These are phyloP conservation scores for Tiliqua scincoides DNA, from an alignment of 2,113 vertebrate species.

Conservation along the genomic window DNA sequence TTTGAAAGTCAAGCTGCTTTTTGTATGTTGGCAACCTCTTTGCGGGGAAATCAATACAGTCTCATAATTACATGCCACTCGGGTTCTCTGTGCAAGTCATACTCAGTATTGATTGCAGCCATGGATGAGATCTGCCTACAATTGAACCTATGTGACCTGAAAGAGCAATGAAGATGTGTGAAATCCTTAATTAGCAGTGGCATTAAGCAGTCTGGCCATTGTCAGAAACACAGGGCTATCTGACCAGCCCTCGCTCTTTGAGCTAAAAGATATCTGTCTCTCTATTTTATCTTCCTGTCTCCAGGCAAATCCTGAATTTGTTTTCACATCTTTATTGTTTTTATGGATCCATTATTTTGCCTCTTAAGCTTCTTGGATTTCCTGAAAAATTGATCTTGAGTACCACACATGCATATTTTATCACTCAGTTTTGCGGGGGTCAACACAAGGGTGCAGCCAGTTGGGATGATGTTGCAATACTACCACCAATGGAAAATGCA, in stretches of 20 bases:
- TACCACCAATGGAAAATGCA: neutral
- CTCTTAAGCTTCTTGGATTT: neutral
- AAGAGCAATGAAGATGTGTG: conserved; percentile 52
- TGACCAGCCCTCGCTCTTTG: neutral
- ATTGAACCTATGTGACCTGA: conserved; percentile 36
- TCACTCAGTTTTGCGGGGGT: neutral
- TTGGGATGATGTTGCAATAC: neutral
- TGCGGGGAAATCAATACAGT: conserved; percentile 55
- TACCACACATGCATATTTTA: neutral
- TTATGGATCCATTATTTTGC: neutral
- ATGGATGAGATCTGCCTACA: conserved; percentile 32
- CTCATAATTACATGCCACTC: conserved; percentile 59
- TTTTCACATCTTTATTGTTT: neutral
- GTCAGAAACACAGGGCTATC: conserved; percentile 8
- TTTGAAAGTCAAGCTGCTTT: conserved; percentile 58
- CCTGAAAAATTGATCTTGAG: neutral
- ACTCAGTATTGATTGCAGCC: conserved; percentile 41
- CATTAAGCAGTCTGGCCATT: conserved; percentile 42
- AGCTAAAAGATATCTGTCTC: too few relatives aligned
- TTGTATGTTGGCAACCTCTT: conserved; percentile 47
- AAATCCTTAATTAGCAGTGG: conserved; percentile 54
- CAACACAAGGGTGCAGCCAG: neutral
- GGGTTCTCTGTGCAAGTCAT: conserved; percentile 19
- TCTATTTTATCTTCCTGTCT: too few relatives aligned
- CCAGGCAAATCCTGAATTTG: too few relatives aligned